Conservation (phyloP, 2,888 invertebrate species). For the Melieria picta region DNA sequence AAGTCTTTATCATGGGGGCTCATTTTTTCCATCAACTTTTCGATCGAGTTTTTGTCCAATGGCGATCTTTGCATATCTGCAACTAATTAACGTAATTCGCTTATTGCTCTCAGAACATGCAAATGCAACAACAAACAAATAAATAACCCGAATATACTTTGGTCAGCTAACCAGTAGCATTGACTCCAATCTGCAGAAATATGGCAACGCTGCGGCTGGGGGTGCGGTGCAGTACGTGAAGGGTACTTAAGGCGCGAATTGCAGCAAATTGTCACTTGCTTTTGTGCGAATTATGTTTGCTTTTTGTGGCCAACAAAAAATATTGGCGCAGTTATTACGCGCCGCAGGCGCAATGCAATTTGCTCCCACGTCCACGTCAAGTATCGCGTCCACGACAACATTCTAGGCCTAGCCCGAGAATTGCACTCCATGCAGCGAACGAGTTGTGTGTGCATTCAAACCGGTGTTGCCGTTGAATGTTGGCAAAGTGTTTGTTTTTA, state of each 20-base stretch:
- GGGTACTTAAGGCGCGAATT: constrained; percentile 41
- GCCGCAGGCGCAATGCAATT: constrained; percentile 47
- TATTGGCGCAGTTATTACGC: not conserved
- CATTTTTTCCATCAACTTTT: no score
- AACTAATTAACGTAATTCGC: constrained; percentile 26
- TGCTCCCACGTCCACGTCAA: constrained; percentile 50
- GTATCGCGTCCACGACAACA: constrained; percentile 31
- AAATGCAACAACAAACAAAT: not conserved
- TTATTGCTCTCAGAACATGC: constrained; percentile 22
- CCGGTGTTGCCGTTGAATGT: no score
- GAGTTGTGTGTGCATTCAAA: not conserved
- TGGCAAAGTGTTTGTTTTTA: no score
- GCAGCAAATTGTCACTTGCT: constrained; percentile 35
- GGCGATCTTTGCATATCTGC: no score
- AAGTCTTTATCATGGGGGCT: no score
- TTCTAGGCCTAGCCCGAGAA: constrained; percentile 47
- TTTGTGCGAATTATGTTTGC: constrained; percentile 18
- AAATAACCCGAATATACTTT: not conserved
- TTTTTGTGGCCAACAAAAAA: constrained; percentile 5
- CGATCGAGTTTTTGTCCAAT: no score
- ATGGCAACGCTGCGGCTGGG: no score
- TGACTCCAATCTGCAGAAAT: no score
- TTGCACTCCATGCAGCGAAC: not conserved
- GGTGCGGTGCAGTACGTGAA: no score
- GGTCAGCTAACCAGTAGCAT: no score